A percentile compares a stretch with the other conserved stretches of the same genome.
phyloP scores from a whole-genome alignment of 2,113 vertebrate genomes.

The Lepus timidus region DNA sequence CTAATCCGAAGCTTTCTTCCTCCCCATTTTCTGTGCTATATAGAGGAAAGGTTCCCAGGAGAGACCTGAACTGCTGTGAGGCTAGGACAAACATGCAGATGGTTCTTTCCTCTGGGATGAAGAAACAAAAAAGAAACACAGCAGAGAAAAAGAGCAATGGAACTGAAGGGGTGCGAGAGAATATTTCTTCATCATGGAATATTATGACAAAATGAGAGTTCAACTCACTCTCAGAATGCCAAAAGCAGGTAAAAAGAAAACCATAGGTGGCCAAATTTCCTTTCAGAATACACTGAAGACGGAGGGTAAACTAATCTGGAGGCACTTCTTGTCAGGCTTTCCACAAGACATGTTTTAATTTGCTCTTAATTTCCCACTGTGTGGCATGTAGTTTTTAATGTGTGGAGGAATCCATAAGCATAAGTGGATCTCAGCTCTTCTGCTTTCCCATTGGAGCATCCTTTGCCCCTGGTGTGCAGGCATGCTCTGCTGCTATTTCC shows the following conservation, averaged over 20 bases:
- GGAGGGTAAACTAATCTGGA: not conserved
- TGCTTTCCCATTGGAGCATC: not conserved
- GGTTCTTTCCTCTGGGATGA: not conserved
- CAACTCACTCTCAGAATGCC: conserved; percentile 19
- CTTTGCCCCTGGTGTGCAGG: not conserved
- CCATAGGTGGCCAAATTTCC: not conserved
- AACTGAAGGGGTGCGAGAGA: not conserved
- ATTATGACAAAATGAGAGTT: conserved; percentile 13
- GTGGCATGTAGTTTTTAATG: not conserved
- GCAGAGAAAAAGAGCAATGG: not conserved
- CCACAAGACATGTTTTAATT: conserved; percentile 13
- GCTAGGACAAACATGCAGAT: not conserved
- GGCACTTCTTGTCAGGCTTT: conserved; percentile 31
- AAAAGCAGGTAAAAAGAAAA: not conserved
- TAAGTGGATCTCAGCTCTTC: not conserved
- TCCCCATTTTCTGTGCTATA: not conserved
- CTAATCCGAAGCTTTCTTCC: not conserved
- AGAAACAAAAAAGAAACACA: not conserved
- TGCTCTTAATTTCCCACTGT: conserved; percentile 24
- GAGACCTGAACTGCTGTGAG: not conserved
- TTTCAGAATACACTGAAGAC: not conserved
- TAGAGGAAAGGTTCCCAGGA: not conserved
- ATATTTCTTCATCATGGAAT: not conserved
- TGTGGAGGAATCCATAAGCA: not conserved
- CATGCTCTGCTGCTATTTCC: not conserved